Evolutionary conservation across 2,113 vertebrate genomes (phyloP).

Genomic region (Pongo pygmaeus): DNA sequence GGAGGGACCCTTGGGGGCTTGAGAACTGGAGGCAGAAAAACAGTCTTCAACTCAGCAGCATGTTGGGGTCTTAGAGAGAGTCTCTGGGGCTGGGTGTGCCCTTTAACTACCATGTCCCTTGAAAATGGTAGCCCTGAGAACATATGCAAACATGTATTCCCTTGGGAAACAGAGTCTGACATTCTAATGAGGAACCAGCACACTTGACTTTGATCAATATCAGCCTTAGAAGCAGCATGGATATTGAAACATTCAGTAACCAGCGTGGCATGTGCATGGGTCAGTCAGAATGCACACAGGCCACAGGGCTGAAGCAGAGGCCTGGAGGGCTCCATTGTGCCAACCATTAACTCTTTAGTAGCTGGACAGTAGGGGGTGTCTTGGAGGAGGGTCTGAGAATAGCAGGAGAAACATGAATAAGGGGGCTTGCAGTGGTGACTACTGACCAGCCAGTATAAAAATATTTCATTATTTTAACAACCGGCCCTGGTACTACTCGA

Average conservation of each 20-base stretch:
- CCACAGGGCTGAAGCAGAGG: too few relatives aligned
- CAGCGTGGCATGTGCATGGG: fast-evolving
- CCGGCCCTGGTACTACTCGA: fast-evolving
- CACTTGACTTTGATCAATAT: neutral
- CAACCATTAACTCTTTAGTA: neutral
- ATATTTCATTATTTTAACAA: neutral
- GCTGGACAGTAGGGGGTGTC: neutral
- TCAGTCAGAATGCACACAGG: neutral
- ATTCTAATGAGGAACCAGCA: neutral
- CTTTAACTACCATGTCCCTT: neutral
- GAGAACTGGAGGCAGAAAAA: neutral
- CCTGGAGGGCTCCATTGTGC: neutral
- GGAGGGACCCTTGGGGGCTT: neutral
- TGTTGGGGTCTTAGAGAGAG: neutral
- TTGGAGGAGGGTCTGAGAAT: neutral
- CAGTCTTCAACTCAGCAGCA: neutral
- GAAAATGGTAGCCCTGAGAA: neutral
- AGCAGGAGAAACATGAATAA: neutral
- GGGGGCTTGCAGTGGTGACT: neutral
- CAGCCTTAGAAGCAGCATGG: neutral
- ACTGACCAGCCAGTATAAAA: neutral
- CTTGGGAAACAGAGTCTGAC: neutral
- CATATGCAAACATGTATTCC: fast-evolving
- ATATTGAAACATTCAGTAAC: neutral
- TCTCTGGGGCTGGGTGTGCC: too few relatives aligned